phyloP scores from a whole-genome alignment of 2,888 invertebrate genomes.

The Drosophila colorata region DNA sequence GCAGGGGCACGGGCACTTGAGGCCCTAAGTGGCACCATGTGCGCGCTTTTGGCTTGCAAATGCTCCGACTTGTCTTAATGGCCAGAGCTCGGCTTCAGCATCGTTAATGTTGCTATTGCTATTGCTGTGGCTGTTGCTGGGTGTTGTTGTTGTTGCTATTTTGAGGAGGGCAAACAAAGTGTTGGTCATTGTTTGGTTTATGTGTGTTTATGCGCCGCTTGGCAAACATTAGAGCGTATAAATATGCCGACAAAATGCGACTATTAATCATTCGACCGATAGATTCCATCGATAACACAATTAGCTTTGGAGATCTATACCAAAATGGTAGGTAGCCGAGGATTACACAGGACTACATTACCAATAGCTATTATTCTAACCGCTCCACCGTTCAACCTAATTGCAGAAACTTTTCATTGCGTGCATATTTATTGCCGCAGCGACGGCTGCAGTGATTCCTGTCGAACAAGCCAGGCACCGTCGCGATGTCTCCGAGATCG shows the following conservation, averaged over 20 bases:
- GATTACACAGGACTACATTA: slow-evolving; percentile 11
- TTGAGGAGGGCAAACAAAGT: slow-evolving; percentile 68
- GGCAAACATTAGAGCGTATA: slow-evolving; percentile 77
- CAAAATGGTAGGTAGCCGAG: slow-evolving; percentile 66
- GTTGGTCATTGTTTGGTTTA: slow-evolving; percentile 68
- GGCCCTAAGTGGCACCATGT: slow-evolving; percentile 73
- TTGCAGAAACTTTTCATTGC: slow-evolving; percentile 73
- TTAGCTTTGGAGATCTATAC: slow-evolving; percentile 71
- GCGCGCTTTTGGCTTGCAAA: slow-evolving; percentile 68
- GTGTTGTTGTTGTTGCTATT: slow-evolving; percentile 44
- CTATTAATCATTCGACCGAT: slow-evolving; percentile 79
- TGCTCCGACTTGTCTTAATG: slow-evolving; percentile 55
- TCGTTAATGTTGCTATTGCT: slow-evolving; percentile 21
- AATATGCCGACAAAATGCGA: slow-evolving; percentile 77
- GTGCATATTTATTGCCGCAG: slow-evolving; percentile 75
- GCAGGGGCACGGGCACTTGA: slow-evolving; percentile 63
- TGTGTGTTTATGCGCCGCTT: slow-evolving; percentile 33
- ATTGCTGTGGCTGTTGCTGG: slow-evolving; percentile 36
- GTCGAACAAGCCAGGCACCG: slow-evolving; percentile 80
- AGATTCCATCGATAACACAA: slow-evolving; percentile 79
- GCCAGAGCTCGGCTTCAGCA: slow-evolving; percentile 36
- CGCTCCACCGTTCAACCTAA: not conserved
- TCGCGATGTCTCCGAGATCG: slow-evolving; percentile 76
- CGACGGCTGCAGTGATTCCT: slow-evolving; percentile 81
- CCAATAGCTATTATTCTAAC: slow-evolving; percentile 7